Evolutionary conservation across 1,140 invertebrate genomes (phyloP).

Genomic region (Aphelinus atriplicis): DNA sequence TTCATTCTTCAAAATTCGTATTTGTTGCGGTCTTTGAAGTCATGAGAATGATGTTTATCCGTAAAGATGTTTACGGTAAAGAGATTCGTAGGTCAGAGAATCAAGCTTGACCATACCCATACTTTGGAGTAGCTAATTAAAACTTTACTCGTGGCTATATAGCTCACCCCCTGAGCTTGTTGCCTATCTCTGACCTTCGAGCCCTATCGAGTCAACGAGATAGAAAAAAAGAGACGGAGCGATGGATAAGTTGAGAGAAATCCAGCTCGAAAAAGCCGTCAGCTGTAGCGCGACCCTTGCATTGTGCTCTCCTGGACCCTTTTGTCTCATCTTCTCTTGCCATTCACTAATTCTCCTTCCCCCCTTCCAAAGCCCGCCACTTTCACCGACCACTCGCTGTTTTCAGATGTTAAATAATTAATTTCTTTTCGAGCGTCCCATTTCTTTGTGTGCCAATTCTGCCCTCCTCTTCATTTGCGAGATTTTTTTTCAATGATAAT

Average conservation of each 20-base stretch:
- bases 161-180: slow-evolving; percentile 34
- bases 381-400: slow-evolving; percentile 4
- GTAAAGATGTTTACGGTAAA: slow-evolving; percentile 35
- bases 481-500: slow-evolving; percentile 36
- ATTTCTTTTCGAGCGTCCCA: slow-evolving; percentile 19
- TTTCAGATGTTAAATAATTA: slow-evolving; percentile 40
- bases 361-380: not conserved
- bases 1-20: too few species aligned
- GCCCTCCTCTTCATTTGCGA: not conserved
- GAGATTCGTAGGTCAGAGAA: slow-evolving; percentile 42
- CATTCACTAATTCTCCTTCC: not conserved
- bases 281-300: slow-evolving; percentile 12
- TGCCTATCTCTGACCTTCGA: slow-evolving; percentile 28
- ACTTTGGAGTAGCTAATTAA: slow-evolving; percentile 60
- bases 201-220: not conserved
- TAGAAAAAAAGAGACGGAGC: not conserved
- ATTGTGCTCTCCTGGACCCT: not conserved
- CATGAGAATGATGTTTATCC: too few species aligned
- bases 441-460: slow-evolving; percentile 25
- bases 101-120: slow-evolving; percentile 50
- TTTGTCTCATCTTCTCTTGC: slow-evolving; percentile 21
- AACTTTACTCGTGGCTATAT: slow-evolving; percentile 54
- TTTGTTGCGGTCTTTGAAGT: too few species aligned
- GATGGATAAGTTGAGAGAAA: slow-evolving; percentile 38
- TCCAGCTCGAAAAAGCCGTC: slow-evolving; percentile 31